Evolutionary conservation across 2,888 invertebrate species (phyloP).

Genomic region (Ischnura elegans): DNA sequence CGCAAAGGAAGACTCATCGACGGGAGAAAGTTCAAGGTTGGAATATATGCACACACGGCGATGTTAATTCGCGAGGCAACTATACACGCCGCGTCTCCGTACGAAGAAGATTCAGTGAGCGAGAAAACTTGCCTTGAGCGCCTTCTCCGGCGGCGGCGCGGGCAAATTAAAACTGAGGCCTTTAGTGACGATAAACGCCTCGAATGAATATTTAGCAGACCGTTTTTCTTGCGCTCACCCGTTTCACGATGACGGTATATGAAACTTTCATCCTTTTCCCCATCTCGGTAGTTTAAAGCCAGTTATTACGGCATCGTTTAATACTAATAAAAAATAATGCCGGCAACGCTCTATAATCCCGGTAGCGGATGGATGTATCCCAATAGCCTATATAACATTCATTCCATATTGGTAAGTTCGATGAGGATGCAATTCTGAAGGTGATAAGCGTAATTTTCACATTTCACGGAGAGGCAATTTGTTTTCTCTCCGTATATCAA

Average conservation of each 20-base stretch:
- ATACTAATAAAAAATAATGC: too few relatives aligned
- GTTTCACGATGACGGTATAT: not conserved
- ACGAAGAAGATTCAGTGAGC: not conserved
- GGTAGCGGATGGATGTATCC: not conserved
- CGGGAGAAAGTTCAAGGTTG: constrained; percentile 29
- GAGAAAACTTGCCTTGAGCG: not conserved
- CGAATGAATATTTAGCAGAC: constrained; percentile 5
- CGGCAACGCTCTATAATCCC: not conserved
- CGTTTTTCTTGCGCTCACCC: not conserved
- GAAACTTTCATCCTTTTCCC: not conserved
- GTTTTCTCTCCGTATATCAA: not conserved
- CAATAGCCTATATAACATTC: not conserved
- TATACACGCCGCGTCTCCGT: not conserved
- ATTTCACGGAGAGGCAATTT: not conserved
- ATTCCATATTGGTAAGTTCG: not conserved
- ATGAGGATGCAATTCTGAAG: not conserved
- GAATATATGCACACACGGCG: not conserved
- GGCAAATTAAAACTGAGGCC: not conserved
- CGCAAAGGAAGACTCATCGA: constrained; percentile 27
- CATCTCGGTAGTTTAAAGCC: not conserved
- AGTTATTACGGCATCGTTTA: too few relatives aligned
- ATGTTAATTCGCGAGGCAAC: not conserved
- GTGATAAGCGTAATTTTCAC: not conserved
- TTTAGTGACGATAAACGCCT: not conserved
- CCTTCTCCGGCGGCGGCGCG: not conserved